Evolutionary conservation across 2,888 invertebrate species (phyloP).

Genomic region (Trichogramma evanescens): DNA sequence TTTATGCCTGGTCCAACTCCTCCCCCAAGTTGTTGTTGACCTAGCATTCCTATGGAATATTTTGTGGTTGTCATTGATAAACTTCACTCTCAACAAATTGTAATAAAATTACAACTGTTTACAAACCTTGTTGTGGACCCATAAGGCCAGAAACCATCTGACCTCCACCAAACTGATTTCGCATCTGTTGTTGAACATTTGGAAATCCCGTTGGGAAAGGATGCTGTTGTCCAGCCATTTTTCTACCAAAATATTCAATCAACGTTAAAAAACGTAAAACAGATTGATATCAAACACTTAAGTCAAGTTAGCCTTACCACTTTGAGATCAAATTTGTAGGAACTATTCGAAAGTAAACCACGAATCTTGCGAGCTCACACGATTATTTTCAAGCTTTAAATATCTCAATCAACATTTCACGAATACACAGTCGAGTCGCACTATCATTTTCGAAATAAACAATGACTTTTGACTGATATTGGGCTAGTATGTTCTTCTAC

Average conservation of each 20-base stretch:
- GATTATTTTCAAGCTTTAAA: too few species aligned
- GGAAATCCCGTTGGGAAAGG: conserved; percentile 65
- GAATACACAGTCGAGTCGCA: too few species aligned
- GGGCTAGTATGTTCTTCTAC: too few species aligned
- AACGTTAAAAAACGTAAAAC: too few species aligned
- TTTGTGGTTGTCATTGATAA: neutral
- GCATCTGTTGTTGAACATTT: conserved; percentile 55
- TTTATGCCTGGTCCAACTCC: conserved; percentile 42
- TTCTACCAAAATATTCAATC: conserved; percentile 9
- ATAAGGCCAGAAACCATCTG: conserved; percentile 61
- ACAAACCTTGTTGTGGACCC: conserved; percentile 49
- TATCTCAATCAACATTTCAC: too few species aligned
- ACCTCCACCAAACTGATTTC: conserved; percentile 59
- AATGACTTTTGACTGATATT: too few species aligned
- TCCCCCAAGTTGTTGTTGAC: conserved; percentile 47
- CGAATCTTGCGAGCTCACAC: too few species aligned
- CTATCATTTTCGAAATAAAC: too few species aligned
- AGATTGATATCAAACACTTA: too few species aligned
- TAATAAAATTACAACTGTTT: neutral
- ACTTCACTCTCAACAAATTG: neutral
- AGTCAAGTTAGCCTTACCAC: too few species aligned
- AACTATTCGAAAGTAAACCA: too few species aligned
- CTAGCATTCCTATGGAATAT: conserved; percentile 52
- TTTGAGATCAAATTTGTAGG: too few species aligned
- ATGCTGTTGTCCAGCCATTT: conserved; percentile 67